Base-by-base conservation (phyloP, 1,140 invertebrate genomes). In the Meloidogyne hapla region DNA sequence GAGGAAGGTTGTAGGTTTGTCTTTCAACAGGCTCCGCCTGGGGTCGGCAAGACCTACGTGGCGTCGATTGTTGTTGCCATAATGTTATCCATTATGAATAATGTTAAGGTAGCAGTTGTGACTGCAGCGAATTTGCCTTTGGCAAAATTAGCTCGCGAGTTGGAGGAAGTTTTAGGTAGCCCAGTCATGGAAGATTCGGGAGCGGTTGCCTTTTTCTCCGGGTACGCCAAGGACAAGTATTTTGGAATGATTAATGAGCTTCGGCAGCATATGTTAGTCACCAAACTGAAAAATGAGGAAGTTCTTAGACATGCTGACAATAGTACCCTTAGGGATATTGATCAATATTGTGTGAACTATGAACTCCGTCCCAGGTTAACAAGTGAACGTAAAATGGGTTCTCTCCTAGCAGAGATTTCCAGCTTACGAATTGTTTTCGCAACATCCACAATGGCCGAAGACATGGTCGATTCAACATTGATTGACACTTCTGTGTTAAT, bases 41-140 rank as follows among this genome's bases (percentile, higher is more conserved):
- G 66, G 0, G 66, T 67, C 0, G 66, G 66, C 1, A 67, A 67
- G 23, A 67, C 66, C 1, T 26, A 25, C 42, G 66, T 67, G 8
- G 66, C 66, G 1, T 15, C 66, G 23, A 10, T 67, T 28, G 66
- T 9, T 25, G 66, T 21, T n/a, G 66, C n/a, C 18, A 67, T 67
- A n/a, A 15, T 67, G 6, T 25, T 67, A 8, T 21, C 66, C 6
- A 25, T 9, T n/a, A 10, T 25, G 23, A 21, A 3, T 8, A 42
- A 67, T 18, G 8, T 25, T 2, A 67, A 67, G 42, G 21, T 67
- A n/a, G 66, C 66, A 8, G 23, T 67, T 21, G 23, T 67, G n/a
- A 67, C 66, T 8, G 18, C 66, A 67, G 66, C 66, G 18, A 67
- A 67, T 26, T 25, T 67, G 18, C 66, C 66, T n/a, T 26, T 67